Conservation (phyloP, 2,113 vertebrate genomes). For the Cyphomyrus plagiostoma region DNA sequence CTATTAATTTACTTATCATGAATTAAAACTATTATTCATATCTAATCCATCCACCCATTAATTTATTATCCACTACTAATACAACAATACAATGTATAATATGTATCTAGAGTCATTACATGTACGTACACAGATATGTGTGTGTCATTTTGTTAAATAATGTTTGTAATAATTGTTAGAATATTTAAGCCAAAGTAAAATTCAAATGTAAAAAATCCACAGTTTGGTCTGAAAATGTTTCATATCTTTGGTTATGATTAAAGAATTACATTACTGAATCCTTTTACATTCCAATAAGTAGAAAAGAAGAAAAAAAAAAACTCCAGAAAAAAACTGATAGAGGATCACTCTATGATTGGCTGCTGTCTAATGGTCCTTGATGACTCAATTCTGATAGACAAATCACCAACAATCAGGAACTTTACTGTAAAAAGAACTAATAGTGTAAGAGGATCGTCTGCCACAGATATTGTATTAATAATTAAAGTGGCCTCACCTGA, state of each 20-base stretch:
- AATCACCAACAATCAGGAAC: conserved; percentile 58
- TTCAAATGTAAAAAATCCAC: not conserved
- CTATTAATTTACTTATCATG: not conserved
- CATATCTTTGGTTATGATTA: not conserved
- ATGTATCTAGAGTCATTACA: not conserved
- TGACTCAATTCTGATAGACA: conserved; percentile 32
- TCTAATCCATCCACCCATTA: not conserved
- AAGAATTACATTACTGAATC: not conserved
- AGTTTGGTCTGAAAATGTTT: not conserved
- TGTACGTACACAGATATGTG: not conserved
- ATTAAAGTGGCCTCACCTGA: conserved; percentile 30
- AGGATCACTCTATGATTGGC: conserved; percentile 18
- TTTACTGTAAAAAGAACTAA: conserved; percentile 50
- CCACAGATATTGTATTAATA: conserved; percentile 37
- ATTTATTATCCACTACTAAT: not conserved
- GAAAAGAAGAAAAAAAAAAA: not conserved
- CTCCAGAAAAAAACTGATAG: not conserved
- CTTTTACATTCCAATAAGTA: not conserved
- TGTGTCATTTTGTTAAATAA: not conserved
- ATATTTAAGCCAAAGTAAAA: not conserved
- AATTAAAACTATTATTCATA: not conserved
- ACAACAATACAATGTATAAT: not conserved
- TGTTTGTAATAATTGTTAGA: not conserved
- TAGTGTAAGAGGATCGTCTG: conserved; percentile 48
- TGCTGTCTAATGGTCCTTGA: conserved; percentile 10